Evolutionary conservation across 2,113 vertebrate species (phyloP), one percentile per base, ranked within the genome.

Genomic region (Jaculus jaculus): DNA sequence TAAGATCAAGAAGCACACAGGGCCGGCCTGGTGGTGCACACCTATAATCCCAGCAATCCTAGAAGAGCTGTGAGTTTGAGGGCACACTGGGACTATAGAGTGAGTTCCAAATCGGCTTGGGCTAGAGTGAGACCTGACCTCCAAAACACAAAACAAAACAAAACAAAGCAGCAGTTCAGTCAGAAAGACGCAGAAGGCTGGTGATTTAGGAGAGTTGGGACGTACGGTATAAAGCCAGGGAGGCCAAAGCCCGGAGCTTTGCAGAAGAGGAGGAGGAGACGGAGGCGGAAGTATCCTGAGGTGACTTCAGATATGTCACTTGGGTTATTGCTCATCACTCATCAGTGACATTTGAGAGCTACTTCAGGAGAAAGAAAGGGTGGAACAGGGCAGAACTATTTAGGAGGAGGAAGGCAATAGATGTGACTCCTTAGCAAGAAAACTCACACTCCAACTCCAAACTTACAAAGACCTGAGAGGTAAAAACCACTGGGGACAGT

Each of bases 301-400:
- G 65, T 87, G 74, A 93, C 90, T 89, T 93, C 94, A 74, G 79
- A 90, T 79, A 84, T 79, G 94, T 83, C 94, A 84, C 66, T 75
- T 75, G 80, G 72, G 54, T 94, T n/a, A 9, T 79, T 1, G 39
- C 37, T 89, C 87, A 51, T 94, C 93, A 94, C 60, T 92, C 94
- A 91, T 11, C 0, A 0, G 54, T 96, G 95, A 89, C 89, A 89
- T 87, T 8, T 77, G 90, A 94, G 61, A 75, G 54, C 75, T 91
- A 68, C 80, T 61, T 66, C 80, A 32, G 93, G 54, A 86, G 84
- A 90, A 39, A 12, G 74, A 58, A 90, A 5, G 26, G 39, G 72
- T 34, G 65, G 77, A 89, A 72, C 34, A 71, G 74, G 39, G 13
- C 11, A 60, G 5, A 69, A 63, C 42, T 34, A 54, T 16, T 16